Evolutionary conservation across 2,113 vertebrate species (phyloP).

Genomic region (Centropus unirufus): DNA sequence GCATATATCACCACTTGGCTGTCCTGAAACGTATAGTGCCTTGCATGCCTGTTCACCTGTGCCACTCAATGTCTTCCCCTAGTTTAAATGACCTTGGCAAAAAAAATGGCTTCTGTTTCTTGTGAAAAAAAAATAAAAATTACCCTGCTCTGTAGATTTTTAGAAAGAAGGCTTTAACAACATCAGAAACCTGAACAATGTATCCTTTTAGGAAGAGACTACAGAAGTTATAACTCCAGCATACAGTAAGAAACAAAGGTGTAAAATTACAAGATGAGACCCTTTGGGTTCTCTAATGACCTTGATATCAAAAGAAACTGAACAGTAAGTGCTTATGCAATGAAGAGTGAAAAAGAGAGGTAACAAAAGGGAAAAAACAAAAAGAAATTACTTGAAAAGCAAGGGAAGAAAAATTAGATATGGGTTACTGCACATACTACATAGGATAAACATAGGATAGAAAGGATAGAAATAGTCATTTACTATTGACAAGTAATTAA

Average conservation of each 20-base stretch:
- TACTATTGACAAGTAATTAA: background rate
- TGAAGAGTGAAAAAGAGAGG: background rate
- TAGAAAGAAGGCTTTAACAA: background rate
- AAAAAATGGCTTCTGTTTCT: background rate
- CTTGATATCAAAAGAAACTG: background rate
- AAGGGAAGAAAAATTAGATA: background rate
- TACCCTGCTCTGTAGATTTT: background rate
- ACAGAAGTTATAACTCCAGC: background rate
- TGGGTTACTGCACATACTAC: background rate
- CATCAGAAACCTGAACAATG: background rate
- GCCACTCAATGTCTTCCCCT: background rate
- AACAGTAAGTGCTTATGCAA: background rate
- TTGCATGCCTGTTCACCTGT: background rate
- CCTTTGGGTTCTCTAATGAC: background rate
- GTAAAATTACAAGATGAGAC: background rate
- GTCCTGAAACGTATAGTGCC: background rate
- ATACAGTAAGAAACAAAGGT: background rate
- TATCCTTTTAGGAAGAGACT: background rate
- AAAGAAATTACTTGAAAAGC: background rate
- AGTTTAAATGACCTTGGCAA: background rate
- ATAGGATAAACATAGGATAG: background rate
- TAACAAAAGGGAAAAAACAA: background rate
- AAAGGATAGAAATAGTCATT: background rate
- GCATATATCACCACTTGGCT: background rate
- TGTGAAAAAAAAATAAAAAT: background rate